Conservation (phyloP, 2,113 vertebrate genomes). For the Gnathochromis pfefferi region DNA sequence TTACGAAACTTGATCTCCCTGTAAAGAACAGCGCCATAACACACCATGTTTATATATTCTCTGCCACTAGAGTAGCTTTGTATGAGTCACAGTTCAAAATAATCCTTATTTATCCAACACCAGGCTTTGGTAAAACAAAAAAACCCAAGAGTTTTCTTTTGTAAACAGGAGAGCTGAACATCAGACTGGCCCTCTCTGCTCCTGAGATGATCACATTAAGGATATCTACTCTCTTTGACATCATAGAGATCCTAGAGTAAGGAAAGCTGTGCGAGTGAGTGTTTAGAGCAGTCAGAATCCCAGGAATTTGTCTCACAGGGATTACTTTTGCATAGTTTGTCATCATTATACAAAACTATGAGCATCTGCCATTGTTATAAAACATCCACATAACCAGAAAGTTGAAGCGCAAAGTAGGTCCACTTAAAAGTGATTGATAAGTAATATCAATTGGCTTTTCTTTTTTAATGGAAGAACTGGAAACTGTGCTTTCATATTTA, state of each 20-base stretch:
- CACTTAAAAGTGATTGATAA: not conserved
- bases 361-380: not conserved
- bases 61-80: not conserved
- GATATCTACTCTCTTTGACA: not conserved
- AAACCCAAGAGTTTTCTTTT: not conserved
- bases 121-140: not conserved
- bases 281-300: not conserved
- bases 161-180: not conserved
- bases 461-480: not conserved
- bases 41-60: not conserved
- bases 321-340: not conserved
- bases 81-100: not conserved
- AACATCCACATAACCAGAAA: not conserved
- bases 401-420: not conserved
- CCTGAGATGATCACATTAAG: not conserved
- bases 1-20: constrained; percentile 74
- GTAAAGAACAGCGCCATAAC: constrained; percentile 42
- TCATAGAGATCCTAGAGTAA: not conserved
- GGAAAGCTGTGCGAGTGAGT: not conserved
- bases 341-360: not conserved
- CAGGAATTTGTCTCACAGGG: not conserved
- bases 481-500: not conserved
- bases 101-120: not conserved
- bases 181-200: not conserved
- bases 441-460: not conserved